Evolutionary conservation across 1,140 invertebrate genomes (phyloP), one percentile per base, ranked within the genome.

Genomic region (Calephelis virginiensis): DNA sequence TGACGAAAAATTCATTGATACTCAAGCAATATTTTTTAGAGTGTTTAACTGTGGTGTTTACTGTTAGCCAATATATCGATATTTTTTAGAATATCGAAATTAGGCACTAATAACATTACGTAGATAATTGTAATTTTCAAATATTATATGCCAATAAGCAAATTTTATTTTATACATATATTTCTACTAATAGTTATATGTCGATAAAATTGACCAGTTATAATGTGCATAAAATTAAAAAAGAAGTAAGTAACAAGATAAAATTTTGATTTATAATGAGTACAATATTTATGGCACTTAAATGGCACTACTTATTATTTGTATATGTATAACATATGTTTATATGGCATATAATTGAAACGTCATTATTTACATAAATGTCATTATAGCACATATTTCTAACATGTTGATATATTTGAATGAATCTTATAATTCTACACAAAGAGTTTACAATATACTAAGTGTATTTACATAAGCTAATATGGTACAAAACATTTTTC

Each of bases 1-100:
- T 43, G 40, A 43, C 1, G 8, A 43, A 43, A 43, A 43, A 6
- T 43, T 43, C 40, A 43, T 43, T 43, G 8, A 43, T 40, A 40
- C 38, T 40, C 5, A 40, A 7, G 40, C 8, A 76, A 63, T 73
- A 62, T 11, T 73, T 74, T 74, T 76, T 80, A 75, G 75, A 78
- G 17, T 28, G 5, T 43, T 43, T 8, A 43, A 5, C 40, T 28
- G 0, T 53, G n/a, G 10, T 53, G 10, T 10, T 10, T 53, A 53
- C 14, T 53, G 7, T 5, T 28, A 10, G 9, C 17, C 50, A 17
- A 53, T 53, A 53, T 53, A 53, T 53, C 50, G 50, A 53, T 53
- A 53, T 53, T 53, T 53, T 53, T 53, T 53, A 53, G 10, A 53
- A 53, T 11, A 53, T 53, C 9, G 17, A 53, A 28, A 53, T 13